Percentiles rank a stretch among this genome's conserved stretches.
phyloP scores from a whole-genome alignment of 2,113 vertebrate genomes.

The Lepisosteus oculatus region DNA sequence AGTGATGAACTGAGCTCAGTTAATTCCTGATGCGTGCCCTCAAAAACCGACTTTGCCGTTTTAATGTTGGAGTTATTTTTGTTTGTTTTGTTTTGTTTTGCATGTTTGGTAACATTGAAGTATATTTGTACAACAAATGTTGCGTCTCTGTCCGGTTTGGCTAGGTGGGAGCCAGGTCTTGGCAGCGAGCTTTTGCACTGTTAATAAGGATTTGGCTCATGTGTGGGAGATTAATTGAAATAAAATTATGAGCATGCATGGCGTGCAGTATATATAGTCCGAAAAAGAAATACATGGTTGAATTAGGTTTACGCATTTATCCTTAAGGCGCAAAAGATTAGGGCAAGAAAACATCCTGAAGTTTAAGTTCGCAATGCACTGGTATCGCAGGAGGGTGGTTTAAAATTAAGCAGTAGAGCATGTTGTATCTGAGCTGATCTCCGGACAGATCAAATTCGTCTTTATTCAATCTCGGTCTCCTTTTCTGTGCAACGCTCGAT shows the following conservation, averaged over 20 bases:
- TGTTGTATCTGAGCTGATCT: not conserved
- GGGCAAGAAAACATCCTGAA: not conserved
- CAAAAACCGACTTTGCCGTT: no score
- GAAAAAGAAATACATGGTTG: no score
- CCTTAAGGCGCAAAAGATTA: not conserved
- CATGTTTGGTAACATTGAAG: no score
- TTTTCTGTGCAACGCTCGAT: no score
- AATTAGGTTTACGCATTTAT: no score
- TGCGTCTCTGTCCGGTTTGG: no score
- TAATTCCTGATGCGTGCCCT: not conserved
- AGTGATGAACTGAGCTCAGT: not conserved
- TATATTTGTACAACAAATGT: no score
- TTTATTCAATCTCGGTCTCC: no score
- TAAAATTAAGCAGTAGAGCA: not conserved
- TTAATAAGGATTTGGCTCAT: constrained; percentile 6
- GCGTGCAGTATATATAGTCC: not conserved
- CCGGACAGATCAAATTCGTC: not conserved
- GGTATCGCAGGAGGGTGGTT: not conserved
- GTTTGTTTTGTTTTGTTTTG: no score
- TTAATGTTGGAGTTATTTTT: no score
- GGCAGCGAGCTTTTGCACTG: not conserved
- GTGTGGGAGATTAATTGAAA: not conserved
- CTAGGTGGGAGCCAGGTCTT: not conserved
- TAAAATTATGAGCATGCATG: not conserved
- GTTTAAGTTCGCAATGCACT: not conserved